Base-by-base conservation (phyloP, 2,113 vertebrate species). In the Lepidothrix coronata region DNA sequence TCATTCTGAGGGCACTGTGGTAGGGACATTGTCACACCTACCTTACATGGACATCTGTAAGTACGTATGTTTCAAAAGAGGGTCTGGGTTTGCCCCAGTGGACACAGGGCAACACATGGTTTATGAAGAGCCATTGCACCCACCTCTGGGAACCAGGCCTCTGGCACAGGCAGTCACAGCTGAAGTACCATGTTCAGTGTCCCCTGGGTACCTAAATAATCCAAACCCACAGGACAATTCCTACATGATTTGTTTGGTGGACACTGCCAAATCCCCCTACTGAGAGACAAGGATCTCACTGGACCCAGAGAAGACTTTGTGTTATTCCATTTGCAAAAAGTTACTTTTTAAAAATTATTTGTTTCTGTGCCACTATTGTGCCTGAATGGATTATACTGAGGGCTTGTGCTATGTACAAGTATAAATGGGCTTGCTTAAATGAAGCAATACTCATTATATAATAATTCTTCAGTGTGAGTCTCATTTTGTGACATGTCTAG, bases 381-480 rank as follows among this genome's bases (percentile, higher is more conserved):
- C 74, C 65, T 75, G 83, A 81, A 81, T 41, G 48, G 70, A 75
- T 89, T 91, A 48, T 68, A 59, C n/a, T 74, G 55, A 78, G 61
- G 44, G 22, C 20, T 61, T 70, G 51, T 61, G 85, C 63, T 78
- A 48, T 5, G 33, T 74, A 89, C 71, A 88, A 94, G 91, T 87
- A 94, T 41, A 94, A 96, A 96, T 79, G 44, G 76, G 54, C 23
- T 85, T 86, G 62, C 31, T 95, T 65, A 89, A 93, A 91, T 0
- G 0, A 41, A 93, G 81, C 84, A 91, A 91, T 91, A 65, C 66
- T 89, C 91, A 96, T 95, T 96, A 96, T 96, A 96, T 89, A 94
- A 94, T 92, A 94, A 94, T 96, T 78, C 61, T 87, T 92, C 89
- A 49, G 30, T 91, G 31, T 92, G 77, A 96, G 87, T 79, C 89